Percentiles rank a stretch among this genome's conserved stretches.
Conservation (phyloP, 2,113 vertebrate species). For the Ranitomeya imitator region DNA sequence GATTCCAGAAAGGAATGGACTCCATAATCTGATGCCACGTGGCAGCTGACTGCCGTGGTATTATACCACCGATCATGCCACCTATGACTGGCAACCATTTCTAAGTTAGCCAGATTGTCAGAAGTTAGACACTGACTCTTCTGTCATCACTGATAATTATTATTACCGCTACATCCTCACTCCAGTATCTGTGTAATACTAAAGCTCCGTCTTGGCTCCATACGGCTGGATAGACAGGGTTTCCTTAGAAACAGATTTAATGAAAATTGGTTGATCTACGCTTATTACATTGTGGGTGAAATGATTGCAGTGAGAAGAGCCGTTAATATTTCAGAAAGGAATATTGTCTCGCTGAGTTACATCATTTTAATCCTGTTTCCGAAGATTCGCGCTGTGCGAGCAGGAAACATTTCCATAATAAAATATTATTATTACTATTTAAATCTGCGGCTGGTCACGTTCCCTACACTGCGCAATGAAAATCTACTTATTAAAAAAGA, state of each 20-base stretch:
- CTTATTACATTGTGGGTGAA: conserved; percentile 43
- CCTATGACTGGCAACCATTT: background rate
- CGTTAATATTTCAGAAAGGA: conserved; percentile 51
- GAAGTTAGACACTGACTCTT: background rate
- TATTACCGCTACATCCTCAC: background rate
- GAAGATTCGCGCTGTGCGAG: conserved; percentile 28
- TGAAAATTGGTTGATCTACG: conserved; percentile 56
- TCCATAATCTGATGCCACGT: background rate
- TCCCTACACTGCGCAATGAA: background rate
- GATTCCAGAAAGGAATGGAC: no score
- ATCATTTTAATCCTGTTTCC: conserved; percentile 38
- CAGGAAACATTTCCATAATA: conserved; percentile 48
- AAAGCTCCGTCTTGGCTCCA: background rate
- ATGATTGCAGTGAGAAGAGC: conserved; percentile 19
- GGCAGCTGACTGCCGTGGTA: background rate
- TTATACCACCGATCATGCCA: background rate
- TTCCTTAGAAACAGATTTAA: conserved; percentile 57
- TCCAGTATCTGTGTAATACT: background rate
- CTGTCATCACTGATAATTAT: background rate
- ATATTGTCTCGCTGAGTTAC: conserved; percentile 46
- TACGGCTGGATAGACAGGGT: conserved; percentile 38
- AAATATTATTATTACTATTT: conserved; percentile 48
- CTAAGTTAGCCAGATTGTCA: background rate
- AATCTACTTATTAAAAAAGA: background rate
- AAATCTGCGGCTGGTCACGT: conserved; percentile 3